Percentiles rank a stretch among this genome's conserved stretches.
These are phyloP conservation scores for Nicator chloris DNA, from an alignment of 2,113 vertebrate genomes.

Conservation along the genomic window DNA sequence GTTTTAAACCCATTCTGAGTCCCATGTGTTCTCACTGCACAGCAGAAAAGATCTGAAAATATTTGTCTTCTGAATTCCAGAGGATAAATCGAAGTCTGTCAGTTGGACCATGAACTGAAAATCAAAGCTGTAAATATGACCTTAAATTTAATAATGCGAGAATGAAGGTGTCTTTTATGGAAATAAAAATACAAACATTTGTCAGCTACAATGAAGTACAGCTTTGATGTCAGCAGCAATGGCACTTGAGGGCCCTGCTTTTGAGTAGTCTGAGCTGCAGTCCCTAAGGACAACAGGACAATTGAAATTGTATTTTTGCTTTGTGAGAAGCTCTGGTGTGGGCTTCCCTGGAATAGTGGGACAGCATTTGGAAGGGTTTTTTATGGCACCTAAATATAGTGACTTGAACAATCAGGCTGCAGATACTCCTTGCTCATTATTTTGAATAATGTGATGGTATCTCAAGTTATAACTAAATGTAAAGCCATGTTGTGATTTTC, in stretches of 20 bases:
- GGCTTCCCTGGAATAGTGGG: not conserved
- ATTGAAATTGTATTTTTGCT: not conserved
- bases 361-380: not conserved
- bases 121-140: slow-evolving; percentile 26
- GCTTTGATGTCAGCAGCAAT: not conserved
- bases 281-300: not conserved
- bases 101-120: not conserved
- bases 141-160: not conserved
- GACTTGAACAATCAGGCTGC: not conserved
- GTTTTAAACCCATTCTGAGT: not conserved
- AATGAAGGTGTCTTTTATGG: not conserved
- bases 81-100: not conserved
- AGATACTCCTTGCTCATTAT: not conserved
- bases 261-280: not conserved
- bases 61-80: not conserved
- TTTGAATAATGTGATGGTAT: not conserved
- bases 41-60: not conserved
- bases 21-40: not conserved
- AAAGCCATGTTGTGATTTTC: not conserved
- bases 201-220: not conserved
- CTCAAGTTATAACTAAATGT: not conserved
- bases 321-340: not conserved
- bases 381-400: not conserved
- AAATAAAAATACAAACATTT: not conserved
- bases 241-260: not conserved